phyloP scores from a whole-genome alignment of 1,140 invertebrate species.

The Adoxophyes honmai region DNA sequence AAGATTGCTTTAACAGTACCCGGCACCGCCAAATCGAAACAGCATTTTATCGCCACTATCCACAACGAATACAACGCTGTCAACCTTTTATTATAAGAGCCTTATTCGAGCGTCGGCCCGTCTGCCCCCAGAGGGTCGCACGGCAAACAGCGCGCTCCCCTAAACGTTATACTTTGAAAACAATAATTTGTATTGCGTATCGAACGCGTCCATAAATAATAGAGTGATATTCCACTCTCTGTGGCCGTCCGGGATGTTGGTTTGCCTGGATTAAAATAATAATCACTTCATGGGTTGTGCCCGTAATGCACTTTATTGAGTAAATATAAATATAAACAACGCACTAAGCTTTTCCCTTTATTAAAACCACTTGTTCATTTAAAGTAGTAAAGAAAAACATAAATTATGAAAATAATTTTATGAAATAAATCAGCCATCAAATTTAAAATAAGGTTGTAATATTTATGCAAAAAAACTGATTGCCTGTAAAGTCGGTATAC shows the following conservation, averaged over 20 bases:
- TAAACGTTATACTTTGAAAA: conserved; percentile 78
- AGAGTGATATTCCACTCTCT: conserved; percentile 67
- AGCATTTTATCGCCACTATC: conserved; percentile 40
- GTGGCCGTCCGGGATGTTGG: conserved; percentile 37
- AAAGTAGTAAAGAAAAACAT: no score
- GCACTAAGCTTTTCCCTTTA: no score
- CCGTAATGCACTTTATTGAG: no score
- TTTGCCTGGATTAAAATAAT: conserved; percentile 30
- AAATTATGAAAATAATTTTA: no score
- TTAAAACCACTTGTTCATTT: no score
- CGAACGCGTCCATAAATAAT: conserved; percentile 76
- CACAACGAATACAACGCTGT: conserved; percentile 49
- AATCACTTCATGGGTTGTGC: background rate
- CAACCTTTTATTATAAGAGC: conserved; percentile 37
- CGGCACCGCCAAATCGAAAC: conserved; percentile 44
- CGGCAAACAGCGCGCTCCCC: conserved; percentile 70
- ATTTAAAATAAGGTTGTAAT: no score
- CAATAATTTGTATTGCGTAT: conserved; percentile 77
- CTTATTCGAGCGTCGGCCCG: conserved; percentile 37
- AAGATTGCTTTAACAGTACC: conserved; percentile 71
- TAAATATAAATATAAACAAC: no score
- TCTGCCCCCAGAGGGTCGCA: conserved; percentile 56
- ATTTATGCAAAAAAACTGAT: no score
- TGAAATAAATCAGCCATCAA: no score
- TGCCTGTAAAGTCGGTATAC: no score